Conservation (phyloP, 2,797 vertebrate genomes). For the Steatocranus sp. region DNA sequence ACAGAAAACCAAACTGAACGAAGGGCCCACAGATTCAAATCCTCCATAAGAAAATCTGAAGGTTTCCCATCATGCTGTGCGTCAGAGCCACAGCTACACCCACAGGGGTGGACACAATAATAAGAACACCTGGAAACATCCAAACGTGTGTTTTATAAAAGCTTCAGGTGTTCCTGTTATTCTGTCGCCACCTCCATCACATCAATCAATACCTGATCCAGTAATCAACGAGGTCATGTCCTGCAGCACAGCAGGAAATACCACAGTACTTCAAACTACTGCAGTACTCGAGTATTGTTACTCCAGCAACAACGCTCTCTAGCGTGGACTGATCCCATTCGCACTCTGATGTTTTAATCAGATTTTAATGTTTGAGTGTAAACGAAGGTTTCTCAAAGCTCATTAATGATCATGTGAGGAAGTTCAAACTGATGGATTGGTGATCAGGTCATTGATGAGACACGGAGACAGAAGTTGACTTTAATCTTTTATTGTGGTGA, state of each 20-base stretch:
- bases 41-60: neutral
- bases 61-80: neutral
- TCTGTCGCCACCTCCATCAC: neutral
- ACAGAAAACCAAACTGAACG: neutral
- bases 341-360: fast-evolving
- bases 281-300: neutral
- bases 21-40: fast-evolving
- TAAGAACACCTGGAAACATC: neutral
- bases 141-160: fast-evolving
- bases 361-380: neutral
- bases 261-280: neutral
- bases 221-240: neutral
- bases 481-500: constrained; percentile 80
- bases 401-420: fast-evolving
- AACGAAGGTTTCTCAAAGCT: neutral
- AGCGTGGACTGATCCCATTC: neutral
- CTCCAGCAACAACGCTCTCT: fast-evolving
- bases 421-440: neutral
- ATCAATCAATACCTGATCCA: neutral
- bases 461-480: neutral
- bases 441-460: neutral
- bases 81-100: neutral
- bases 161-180: neutral
- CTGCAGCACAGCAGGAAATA: neutral
- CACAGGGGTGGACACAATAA: neutral